phyloP scores from a whole-genome alignment of 1,140 invertebrate species.

The Leguminivora glycinivorella region DNA sequence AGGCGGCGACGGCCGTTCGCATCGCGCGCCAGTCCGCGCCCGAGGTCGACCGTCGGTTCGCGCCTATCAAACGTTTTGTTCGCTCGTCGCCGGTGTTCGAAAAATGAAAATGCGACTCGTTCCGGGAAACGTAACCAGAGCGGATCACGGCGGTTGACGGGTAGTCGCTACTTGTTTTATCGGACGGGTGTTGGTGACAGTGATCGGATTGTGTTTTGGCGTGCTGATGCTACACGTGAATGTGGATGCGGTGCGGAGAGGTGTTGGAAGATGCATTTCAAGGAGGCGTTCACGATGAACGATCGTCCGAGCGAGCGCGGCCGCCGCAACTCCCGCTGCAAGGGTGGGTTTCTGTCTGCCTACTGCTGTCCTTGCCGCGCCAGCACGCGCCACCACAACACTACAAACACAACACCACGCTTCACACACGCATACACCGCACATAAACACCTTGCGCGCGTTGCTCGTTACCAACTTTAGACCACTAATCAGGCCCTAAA shows the following conservation, averaged over 20 bases:
- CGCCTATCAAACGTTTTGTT: slow-evolving; percentile 57
- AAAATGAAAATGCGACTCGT: slow-evolving; percentile 60
- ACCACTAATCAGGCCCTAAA: background rate
- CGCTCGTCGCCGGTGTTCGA: slow-evolving; percentile 46
- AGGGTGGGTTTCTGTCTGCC: slow-evolving; percentile 67
- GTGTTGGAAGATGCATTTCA: slow-evolving; percentile 77
- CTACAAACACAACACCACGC: slow-evolving; percentile 31
- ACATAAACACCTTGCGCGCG: slow-evolving; percentile 37
- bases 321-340: slow-evolving; percentile 76
- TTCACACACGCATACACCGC: slow-evolving; percentile 27
- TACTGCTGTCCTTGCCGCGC: slow-evolving; percentile 8
- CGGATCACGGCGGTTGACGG: slow-evolving; percentile 48
- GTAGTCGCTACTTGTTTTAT: slow-evolving; percentile 40
- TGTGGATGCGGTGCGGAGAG: slow-evolving; percentile 69
- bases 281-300: slow-evolving; percentile 77
- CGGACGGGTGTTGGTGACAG: slow-evolving; percentile 59
- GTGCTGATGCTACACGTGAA: slow-evolving; percentile 72
- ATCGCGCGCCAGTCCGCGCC: slow-evolving; percentile 70
- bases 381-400: slow-evolving; percentile 34
- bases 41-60: slow-evolving; percentile 69
- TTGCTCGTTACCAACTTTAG: slow-evolving; percentile 28
- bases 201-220: slow-evolving; percentile 67
- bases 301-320: slow-evolving; percentile 75
- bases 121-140: slow-evolving; percentile 39
- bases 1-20: slow-evolving; percentile 72